Evolutionary conservation across 1,140 invertebrate genomes (phyloP).

Genomic region (Papilio aristodemus): DNA sequence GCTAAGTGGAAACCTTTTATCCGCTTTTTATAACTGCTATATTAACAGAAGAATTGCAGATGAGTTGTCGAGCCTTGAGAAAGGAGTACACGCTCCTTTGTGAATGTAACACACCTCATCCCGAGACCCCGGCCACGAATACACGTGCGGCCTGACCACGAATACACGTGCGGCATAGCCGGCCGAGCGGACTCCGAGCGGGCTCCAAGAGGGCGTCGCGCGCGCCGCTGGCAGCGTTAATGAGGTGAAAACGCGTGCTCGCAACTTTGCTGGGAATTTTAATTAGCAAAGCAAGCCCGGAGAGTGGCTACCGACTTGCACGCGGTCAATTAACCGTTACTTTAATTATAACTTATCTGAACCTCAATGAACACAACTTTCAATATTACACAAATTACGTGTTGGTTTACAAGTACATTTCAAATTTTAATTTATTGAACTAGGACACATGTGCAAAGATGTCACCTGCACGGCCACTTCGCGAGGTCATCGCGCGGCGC

Average conservation of each 20-base stretch:
- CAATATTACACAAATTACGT: not conserved
- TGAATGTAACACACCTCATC: constrained; percentile 57
- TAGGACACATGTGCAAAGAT: not conserved
- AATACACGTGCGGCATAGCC: constrained; percentile 36
- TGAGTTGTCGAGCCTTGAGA: too few relatives aligned
- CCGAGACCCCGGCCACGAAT: constrained; percentile 44
- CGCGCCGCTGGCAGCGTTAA: constrained; percentile 35
- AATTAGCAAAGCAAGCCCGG: constrained; percentile 60
- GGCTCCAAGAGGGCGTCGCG: not conserved
- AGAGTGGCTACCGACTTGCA: constrained; percentile 38
- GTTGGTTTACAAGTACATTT: not conserved
- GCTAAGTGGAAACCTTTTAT: constrained; percentile 63
- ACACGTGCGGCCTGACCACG: constrained; percentile 34
- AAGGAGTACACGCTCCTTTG: too few relatives aligned
- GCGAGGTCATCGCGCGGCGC: constrained; percentile 26
- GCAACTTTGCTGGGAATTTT: constrained; percentile 57
- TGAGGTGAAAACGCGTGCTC: constrained; percentile 53
- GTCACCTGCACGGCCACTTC: constrained; percentile 16
- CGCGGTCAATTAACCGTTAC: not conserved
- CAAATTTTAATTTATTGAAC: not conserved
- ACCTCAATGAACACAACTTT: not conserved
- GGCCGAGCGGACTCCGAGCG: not conserved
- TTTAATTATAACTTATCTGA: not conserved
- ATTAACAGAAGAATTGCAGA: too few relatives aligned
- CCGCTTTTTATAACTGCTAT: too few relatives aligned